These are phyloP conservation scores for Drosophila flavopinicola DNA, from an alignment of 2,888 invertebrate species.

Conservation along the genomic window DNA sequence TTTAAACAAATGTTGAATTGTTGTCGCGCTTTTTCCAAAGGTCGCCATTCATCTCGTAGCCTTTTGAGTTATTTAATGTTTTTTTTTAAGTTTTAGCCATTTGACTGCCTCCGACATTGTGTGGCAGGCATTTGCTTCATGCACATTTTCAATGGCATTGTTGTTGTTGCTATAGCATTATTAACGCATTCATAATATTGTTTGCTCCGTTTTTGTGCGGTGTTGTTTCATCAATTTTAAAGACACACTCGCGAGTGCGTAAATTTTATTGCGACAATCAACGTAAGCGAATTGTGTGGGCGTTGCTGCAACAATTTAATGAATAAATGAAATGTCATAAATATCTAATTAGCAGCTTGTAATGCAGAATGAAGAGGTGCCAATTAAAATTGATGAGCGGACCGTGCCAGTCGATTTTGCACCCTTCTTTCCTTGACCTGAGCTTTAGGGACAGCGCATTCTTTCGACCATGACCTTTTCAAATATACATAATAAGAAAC, in stretches of 20 bases:
- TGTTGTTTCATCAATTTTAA: slow-evolving; percentile 58
- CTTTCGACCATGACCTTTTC: no score
- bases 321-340: slow-evolving; percentile 54
- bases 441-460: background rate
- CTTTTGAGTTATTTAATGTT: slow-evolving; percentile 35
- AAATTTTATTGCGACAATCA: slow-evolving; percentile 49
- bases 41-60: slow-evolving; percentile 43
- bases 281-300: slow-evolving; percentile 21
- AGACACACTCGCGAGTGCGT: slow-evolving; percentile 24
- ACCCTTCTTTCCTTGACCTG: no score
- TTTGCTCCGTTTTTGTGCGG: slow-evolving; percentile 24
- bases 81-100: slow-evolving; percentile 47
- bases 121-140: slow-evolving; percentile 15
- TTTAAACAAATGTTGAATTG: slow-evolving; percentile 72
- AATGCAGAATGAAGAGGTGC: slow-evolving; percentile 1
- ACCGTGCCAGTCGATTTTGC: no score
- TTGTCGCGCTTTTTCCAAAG: slow-evolving; percentile 52
- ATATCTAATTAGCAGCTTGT: slow-evolving; percentile 41
- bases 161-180: slow-evolving; percentile 35
- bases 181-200: slow-evolving; percentile 65
- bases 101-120: slow-evolving; percentile 51
- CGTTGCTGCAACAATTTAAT: slow-evolving; percentile 32
- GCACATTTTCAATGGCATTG: slow-evolving; percentile 10
- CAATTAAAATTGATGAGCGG: slow-evolving; percentile 12
- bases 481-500: background rate